Evolutionary conservation across 1,140 invertebrate genomes (phyloP), one percentile per base, ranked within the genome.

Genomic region (Panulirus ornatus): DNA sequence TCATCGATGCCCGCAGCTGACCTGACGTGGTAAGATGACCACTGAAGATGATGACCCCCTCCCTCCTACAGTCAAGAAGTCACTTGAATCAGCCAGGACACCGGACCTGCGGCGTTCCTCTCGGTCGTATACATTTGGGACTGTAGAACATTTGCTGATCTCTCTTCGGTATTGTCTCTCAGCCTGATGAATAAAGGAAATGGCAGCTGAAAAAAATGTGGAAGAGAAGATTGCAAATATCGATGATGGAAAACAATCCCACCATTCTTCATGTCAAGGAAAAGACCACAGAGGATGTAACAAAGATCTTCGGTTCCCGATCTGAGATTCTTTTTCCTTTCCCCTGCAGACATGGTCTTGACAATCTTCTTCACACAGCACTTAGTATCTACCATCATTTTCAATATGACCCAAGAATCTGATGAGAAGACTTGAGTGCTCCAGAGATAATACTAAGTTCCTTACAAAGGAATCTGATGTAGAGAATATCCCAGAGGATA

Each of bases 61-160:
- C 83, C 83, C 83, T 85, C 83, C 83, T 85, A 85, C 63, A 44
- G 83, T 85, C 83, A 85, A 85, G 83, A 73, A 85, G 83, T 85
- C 83, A 85, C 54, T 51, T 38, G 70, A 54, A 51, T 85, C 83
- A 34, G 70, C n/a, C 40, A 75, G 42, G 58, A n/a, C 66, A 51
- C 54, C 54, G 14, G 79, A 83, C 30, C 83, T 42, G 66, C 83
- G 83, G 66, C 83, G 83, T 51, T 85, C 83, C 66, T 85, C 83
- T 38, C 83, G 83, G 83, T 71, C 51, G 83, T 85, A 85, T 47
- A 85, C 83, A 85, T 85, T 85, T 42, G 66, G 66, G 40, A 81
- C 58, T 30, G 83, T 47, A 47, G 81, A 84, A 8, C 58, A 70
- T 85, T 85, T 85, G 83, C 51, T 47, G 58, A 54, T 66, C 58